Conservation (phyloP, 1,140 invertebrate species). For the Venustaconcha ellipsiformis region DNA sequence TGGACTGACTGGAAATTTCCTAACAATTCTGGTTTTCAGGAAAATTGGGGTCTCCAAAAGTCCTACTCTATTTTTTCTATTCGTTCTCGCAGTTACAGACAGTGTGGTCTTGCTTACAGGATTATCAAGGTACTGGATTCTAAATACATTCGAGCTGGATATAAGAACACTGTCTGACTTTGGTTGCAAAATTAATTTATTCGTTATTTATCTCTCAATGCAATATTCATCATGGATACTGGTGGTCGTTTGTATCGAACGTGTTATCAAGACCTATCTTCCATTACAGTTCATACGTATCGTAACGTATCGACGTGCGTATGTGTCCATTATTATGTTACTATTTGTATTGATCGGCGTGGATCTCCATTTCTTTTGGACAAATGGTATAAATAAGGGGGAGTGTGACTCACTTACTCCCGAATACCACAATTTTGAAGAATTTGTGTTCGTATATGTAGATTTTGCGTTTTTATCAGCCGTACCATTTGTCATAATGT, state of each 20-base stretch:
- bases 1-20: constrained; percentile 36
- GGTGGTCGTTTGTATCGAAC: constrained; percentile 46
- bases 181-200: constrained; percentile 49
- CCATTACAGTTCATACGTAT: constrained; percentile 39
- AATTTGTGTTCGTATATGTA: constrained; percentile 45
- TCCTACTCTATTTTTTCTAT: constrained; percentile 31
- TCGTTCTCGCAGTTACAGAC: constrained; percentile 42
- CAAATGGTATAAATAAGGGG: constrained; percentile 37
- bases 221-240: constrained; percentile 59
- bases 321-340: constrained; percentile 21
- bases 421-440: constrained; percentile 37
- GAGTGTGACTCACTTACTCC: constrained; percentile 19
- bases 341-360: constrained; percentile 33
- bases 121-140: constrained; percentile 43
- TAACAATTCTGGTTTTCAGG: constrained; percentile 34
- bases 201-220: constrained; percentile 47
- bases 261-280: constrained; percentile 43
- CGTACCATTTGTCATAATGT: constrained; percentile 43
- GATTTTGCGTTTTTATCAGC: constrained; percentile 42
- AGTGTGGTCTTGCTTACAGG: constrained; percentile 40
- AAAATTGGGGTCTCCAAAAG: constrained; percentile 16
- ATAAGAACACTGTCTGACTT: constrained; percentile 28
- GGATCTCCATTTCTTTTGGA: constrained; percentile 50
- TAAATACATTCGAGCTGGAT: constrained; percentile 40
- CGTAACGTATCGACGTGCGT: constrained; percentile 25